Evolutionary conservation across 2,888 invertebrate species (phyloP).

Genomic region (Mallateleia sp.): DNA sequence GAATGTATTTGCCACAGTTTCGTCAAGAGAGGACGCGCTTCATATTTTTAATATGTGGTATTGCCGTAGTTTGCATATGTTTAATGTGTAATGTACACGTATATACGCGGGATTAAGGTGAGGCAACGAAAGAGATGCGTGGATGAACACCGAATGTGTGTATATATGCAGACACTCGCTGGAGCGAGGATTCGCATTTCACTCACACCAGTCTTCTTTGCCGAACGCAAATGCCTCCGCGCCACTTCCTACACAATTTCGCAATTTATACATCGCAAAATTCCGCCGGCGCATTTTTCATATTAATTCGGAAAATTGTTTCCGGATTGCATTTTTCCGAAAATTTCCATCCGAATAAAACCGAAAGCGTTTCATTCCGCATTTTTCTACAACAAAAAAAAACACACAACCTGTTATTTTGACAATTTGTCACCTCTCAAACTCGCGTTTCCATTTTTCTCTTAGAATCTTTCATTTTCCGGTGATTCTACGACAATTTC

Average conservation of each 20-base stretch:
- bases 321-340: neutral
- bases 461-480: no score
- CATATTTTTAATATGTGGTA: constrained; percentile 62
- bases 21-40: constrained; percentile 27
- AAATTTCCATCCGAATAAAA: no score
- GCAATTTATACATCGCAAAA: constrained; percentile 45
- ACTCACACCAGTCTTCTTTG: constrained; percentile 55
- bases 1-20: constrained; percentile 9
- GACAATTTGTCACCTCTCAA: no score
- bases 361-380: no score
- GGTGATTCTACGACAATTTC: no score
- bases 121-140: constrained; percentile 62
- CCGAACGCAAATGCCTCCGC: constrained; percentile 38
- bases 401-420: no score
- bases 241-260: constrained; percentile 43
- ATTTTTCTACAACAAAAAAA: no score
- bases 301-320: constrained; percentile 11
- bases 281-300: constrained; percentile 11
- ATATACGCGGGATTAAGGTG: constrained; percentile 34
- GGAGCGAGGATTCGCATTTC: constrained; percentile 63
- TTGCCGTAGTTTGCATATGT: constrained; percentile 53
- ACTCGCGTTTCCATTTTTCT: no score
- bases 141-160: constrained; percentile 55
- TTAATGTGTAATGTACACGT: constrained; percentile 44
- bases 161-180: constrained; percentile 26